These are phyloP conservation scores for Thyatira batis DNA, from an alignment of 2,888 invertebrate species.

Conservation along the genomic window DNA sequence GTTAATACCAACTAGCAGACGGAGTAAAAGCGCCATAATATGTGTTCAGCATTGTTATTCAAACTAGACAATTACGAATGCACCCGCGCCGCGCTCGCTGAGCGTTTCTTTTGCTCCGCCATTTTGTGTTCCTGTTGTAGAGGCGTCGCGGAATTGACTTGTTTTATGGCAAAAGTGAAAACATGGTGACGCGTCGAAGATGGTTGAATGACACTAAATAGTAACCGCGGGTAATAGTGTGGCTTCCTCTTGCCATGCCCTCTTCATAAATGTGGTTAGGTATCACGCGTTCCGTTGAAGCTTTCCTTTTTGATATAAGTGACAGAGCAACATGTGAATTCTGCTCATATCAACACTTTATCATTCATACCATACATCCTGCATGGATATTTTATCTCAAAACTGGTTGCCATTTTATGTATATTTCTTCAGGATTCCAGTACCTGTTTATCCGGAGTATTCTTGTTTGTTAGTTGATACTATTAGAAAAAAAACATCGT, in stretches of 20 bases:
- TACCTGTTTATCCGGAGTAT: not conserved
- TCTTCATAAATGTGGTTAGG: slow-evolving; percentile 9
- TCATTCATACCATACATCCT: not conserved
- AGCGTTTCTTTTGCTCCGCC: slow-evolving; percentile 63
- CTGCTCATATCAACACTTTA: not conserved
- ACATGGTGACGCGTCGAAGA: slow-evolving; percentile 42
- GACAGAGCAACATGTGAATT: not conserved
- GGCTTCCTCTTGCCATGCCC: slow-evolving; percentile 31
- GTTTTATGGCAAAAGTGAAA: slow-evolving; percentile 75
- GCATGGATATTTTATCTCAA: not conserved
- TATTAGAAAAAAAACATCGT: slow-evolving; percentile 3
- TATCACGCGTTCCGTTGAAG: not conserved
- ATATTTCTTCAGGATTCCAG: not conserved
- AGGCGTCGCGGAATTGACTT: slow-evolving; percentile 51
- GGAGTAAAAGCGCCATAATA: slow-evolving; percentile 46
- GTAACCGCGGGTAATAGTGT: slow-evolving; percentile 33
- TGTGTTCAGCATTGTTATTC: slow-evolving; percentile 61
- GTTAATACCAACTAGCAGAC: slow-evolving; percentile 9
- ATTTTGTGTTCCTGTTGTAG: slow-evolving; percentile 58
- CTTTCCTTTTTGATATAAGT: not conserved
- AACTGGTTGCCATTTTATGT: not conserved
- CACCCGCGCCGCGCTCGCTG: slow-evolving; percentile 46
- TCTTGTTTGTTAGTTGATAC: not conserved
- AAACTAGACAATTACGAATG: slow-evolving; percentile 53
- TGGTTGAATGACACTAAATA: slow-evolving; percentile 50